Evolutionary conservation across 2,797 vertebrate species (phyloP), one percentile per base, ranked within the genome.

Genomic region (Molossus alvarezi): DNA sequence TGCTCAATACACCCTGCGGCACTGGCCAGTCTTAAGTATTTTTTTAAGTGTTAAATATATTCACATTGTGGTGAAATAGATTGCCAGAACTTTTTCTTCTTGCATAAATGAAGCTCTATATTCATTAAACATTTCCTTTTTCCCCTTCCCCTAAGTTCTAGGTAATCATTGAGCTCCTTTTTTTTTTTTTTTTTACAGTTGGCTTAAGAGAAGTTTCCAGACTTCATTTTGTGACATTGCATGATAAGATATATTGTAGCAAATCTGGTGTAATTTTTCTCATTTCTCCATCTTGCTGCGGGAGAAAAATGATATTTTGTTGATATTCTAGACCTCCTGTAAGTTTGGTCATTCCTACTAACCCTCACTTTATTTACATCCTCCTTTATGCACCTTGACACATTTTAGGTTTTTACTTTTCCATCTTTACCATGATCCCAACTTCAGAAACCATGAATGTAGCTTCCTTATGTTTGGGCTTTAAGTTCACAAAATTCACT

Each of bases 371-470:
- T 93, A 76, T 96, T 90, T 96, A 45, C 25, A 25, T 88, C 21
- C 20, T 21, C 65, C 15, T 86, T 81, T 65, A 51, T 71, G 48
- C 48, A 86, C 29, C 2, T 57, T 86, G 82, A 62, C 62, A 55
- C 73, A 76, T 84, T 82, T 58, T 91, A 84, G 37, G 60, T 79
- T 80, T 87, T 94, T 80, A 64, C 69, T 80, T 94, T 95, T 90
- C 55, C 37, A 6, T 95, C 37, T 95, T 96, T 79, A 60, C 45
- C 20, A 9, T 84, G 60, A 89, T 71, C 76, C 51, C 53, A 13
- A 27, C 53, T 83, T 88, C 51, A 18, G 45, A 89, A 92, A 45
- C n/a, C 73, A 90, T 60, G 41, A 88, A n/a, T 72, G 20, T 23
- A 84, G 41, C 57, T 18, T 94, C 7, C 5, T 12, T 93, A n/a